Base-by-base conservation (phyloP, 2,797 vertebrate genomes). In the Hyperoplus immaculatus region DNA sequence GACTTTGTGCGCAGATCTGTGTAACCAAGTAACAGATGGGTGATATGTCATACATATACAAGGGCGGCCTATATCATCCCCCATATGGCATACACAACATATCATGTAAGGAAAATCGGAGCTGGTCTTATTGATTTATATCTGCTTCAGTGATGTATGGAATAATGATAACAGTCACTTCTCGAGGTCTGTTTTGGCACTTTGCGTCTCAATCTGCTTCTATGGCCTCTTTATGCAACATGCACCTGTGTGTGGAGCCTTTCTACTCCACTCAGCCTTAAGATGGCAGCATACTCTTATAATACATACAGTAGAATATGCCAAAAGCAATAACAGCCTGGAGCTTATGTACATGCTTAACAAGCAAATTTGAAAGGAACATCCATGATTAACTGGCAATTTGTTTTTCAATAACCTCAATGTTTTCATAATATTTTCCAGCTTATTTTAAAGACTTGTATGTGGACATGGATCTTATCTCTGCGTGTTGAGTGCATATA, bases 281-380 rank as follows among this genome's bases (percentile, higher is more conserved):
- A 92, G 92, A 93, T 92, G 93, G 92, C 92, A 94, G 91, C 80
- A 82, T 91, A 88, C 80, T 80, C 86, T 77, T 84, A 74, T 42
- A 68, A 66, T 76, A 60, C 14, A 66, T 16, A 8, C 29, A 29
- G 29, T 29, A 4, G 42, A 12, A 11, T 1, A 45, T 71, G 21
- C 38, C 72, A 68, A 62, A 79, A 51, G 66, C 56, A 86, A 86
- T 75, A 80, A 62, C 69, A 67, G 41, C 72, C 80, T 47, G 46
- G 53, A 41, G 65, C 68, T 61, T 77, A 62, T 18, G 58, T 12
- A 18, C 55, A 70, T 69, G 75, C 61, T 75, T 79, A 75, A 53
- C 66, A 21, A 29, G 58, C 47, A 70, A 58, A 53, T 53, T 77
- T 68, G 77, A 6, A 78, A 75, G 78, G 66, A 77, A 73, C 58